Percentiles rank a stretch among this genome's conserved stretches.
Evolutionary conservation across 2,888 invertebrate genomes (phyloP).

Genomic region (Caenorhabditis sp.): DNA sequence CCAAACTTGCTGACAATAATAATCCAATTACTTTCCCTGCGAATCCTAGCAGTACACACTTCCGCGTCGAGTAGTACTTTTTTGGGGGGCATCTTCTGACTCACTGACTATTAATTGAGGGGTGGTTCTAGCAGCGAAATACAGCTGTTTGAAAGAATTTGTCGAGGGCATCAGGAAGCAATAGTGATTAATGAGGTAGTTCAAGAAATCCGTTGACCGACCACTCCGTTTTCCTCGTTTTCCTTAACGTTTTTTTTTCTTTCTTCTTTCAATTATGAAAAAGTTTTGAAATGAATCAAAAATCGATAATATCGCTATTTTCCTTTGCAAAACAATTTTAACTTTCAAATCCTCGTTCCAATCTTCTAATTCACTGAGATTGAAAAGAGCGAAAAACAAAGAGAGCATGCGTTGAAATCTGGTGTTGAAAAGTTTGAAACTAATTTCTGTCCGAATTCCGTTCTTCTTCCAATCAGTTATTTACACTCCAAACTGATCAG

Average conservation of each 20-base stretch:
- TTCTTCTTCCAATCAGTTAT: constrained; percentile 2
- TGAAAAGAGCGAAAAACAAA: constrained; percentile 4
- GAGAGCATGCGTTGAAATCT: neutral
- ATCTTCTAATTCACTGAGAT: too few relatives aligned
- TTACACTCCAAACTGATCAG: constrained; percentile 27
- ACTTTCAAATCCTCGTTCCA: too few relatives aligned
- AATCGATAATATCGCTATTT: too few relatives aligned
- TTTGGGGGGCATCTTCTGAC: neutral
- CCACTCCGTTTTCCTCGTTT: constrained; percentile 9
- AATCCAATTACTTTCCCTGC: constrained; percentile 26
- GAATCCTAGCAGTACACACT: neutral
- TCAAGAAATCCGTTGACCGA: constrained; percentile 38
- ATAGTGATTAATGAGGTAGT: constrained; percentile 49
- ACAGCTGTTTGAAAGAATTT: constrained; percentile 28
- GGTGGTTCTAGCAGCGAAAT: constrained; percentile 1
- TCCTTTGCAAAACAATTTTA: too few relatives aligned
- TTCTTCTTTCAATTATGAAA: neutral
- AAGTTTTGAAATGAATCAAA: too few relatives aligned
- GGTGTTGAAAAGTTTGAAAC: too few relatives aligned
- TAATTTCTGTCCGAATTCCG: neutral
- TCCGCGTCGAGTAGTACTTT: neutral
- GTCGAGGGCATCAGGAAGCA: constrained; percentile 44
- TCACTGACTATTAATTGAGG: constrained; percentile 7
- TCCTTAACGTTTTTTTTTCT: neutral
- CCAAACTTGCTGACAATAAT: constrained; percentile 13